Base-by-base conservation (phyloP, 2,797 vertebrate genomes). In the Eleutherodactylus coqui region DNA sequence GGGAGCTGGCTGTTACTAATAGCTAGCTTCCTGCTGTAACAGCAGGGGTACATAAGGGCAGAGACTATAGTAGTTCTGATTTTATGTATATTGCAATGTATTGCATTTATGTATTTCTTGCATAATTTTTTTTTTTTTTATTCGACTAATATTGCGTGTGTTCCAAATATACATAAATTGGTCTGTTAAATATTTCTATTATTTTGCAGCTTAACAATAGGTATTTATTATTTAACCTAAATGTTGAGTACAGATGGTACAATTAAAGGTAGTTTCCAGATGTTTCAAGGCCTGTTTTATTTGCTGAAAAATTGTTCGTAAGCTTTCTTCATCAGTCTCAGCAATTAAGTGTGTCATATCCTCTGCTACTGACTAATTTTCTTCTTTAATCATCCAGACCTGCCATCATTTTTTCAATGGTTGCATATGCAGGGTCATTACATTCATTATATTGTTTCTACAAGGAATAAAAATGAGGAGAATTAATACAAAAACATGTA, bases 271-370 rank as follows among this genome's bases (percentile, higher is more conserved):
- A 45, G 49, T 58, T 85, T 80, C 67, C 77, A 85, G 67, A 85
- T 79, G 67, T 73, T 73, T 85, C 38, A 80, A 70, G 51, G 70
- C 51, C 77, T 85, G 84, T 64, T 60, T 75, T 79, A 69, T 21
- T 53, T 60, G 27, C 29, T 85, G 51, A 85, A 79, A 73, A 69
- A 79, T 79, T 14, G 32, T 62, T 55, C 21, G 24, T 75, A 76
- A 84, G 76, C 62, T 58, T 72, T 72, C 14, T 85, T 79, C 76
- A 85, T 85, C 76, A 43, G 62, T 72, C 76, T 85, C 67, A 70
- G 36, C 78, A 79, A 79, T 85, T 70, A 67, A 70, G 29, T 75
- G 41, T 84, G 83, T 84, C 73, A 84, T 69, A 70, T 70, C 38
- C 38, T 70, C 21, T 38, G 9, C 67, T 38, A 70, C 19, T n/a